Evolutionary conservation across 2,113 vertebrate genomes (phyloP).

Genomic region (Ictidomys tridecemlineatus): DNA sequence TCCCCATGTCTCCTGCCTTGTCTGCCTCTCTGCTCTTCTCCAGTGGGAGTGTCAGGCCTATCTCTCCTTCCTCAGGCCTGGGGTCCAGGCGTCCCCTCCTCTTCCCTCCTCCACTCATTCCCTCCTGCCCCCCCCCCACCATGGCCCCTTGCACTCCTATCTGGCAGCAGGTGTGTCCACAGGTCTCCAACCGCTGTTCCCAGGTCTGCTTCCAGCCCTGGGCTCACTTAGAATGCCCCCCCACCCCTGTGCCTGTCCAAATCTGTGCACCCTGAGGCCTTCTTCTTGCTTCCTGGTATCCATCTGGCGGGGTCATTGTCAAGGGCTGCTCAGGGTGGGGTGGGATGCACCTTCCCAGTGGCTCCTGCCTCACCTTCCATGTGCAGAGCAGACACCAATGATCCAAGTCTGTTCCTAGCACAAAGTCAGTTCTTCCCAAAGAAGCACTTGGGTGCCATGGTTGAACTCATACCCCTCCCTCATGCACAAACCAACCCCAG

Average conservation of each 20-base stretch:
- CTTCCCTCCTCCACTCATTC: rapidly evolving
- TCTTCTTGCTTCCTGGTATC: background rate
- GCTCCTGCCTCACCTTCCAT: background rate
- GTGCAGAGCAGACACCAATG: background rate
- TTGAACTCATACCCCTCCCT: background rate
- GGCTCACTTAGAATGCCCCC: background rate
- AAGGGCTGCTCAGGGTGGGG: background rate
- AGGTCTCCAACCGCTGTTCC: rapidly evolving
- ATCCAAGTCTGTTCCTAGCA: background rate
- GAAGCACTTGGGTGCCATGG: background rate
- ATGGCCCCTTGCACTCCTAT: too few species aligned
- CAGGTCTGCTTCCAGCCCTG: background rate
- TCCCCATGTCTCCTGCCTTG: background rate
- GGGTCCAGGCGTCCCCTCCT: background rate
- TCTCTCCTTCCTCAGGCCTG: background rate
- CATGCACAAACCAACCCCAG: too few species aligned
- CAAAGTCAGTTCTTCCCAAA: background rate
- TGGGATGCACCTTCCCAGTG: background rate
- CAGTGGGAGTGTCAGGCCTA: background rate
- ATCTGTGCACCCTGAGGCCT: rapidly evolving
- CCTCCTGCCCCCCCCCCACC: background rate
- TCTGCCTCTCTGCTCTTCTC: background rate
- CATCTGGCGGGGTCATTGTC: background rate
- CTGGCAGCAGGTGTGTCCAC: rapidly evolving
- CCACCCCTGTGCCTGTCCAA: background rate